These are phyloP conservation scores for Aphyosemion australe DNA, from an alignment of 2,113 vertebrate genomes.

Conservation along the genomic window DNA sequence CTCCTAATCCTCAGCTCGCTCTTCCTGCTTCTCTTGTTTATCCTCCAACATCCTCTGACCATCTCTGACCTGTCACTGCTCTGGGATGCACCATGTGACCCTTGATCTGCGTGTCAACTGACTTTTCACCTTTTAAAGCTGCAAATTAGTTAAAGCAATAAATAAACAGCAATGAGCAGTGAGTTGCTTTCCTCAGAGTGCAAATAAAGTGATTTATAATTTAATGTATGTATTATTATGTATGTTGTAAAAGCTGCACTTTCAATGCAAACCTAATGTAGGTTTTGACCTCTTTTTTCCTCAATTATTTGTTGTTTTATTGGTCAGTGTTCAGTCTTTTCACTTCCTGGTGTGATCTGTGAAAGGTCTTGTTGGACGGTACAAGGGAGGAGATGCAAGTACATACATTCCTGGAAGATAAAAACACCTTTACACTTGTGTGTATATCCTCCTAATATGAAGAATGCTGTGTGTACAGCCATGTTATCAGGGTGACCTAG, in stretches of 20 bases:
- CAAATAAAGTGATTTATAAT: background rate
- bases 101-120: constrained; percentile 49
- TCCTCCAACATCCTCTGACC: constrained; percentile 61
- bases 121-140: constrained; percentile 34
- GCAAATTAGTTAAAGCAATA: constrained; percentile 20
- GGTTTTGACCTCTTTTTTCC: constrained; percentile 1
- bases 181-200: constrained; percentile 16
- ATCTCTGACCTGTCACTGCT: constrained; percentile 47
- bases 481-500: constrained; percentile 76
- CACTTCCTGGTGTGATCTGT: constrained; percentile 2
- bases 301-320: background rate
- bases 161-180: constrained; percentile 19
- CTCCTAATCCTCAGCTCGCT: constrained; percentile 66
- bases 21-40: constrained; percentile 76
- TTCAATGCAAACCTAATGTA: background rate
- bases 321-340: background rate
- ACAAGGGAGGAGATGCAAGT: constrained; percentile 4
- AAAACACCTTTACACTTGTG: constrained; percentile 38
- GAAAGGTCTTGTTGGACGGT: constrained; percentile 15
- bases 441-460: constrained; percentile 51
- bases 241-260: too few relatives aligned
- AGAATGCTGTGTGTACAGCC: constrained; percentile 60
- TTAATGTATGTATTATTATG: background rate
- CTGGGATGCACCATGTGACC: constrained; percentile 32
- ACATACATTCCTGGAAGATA: constrained; percentile 27